Evolutionary conservation across 2,113 vertebrate genomes (phyloP).

Genomic region (Pterophyllum scalare): DNA sequence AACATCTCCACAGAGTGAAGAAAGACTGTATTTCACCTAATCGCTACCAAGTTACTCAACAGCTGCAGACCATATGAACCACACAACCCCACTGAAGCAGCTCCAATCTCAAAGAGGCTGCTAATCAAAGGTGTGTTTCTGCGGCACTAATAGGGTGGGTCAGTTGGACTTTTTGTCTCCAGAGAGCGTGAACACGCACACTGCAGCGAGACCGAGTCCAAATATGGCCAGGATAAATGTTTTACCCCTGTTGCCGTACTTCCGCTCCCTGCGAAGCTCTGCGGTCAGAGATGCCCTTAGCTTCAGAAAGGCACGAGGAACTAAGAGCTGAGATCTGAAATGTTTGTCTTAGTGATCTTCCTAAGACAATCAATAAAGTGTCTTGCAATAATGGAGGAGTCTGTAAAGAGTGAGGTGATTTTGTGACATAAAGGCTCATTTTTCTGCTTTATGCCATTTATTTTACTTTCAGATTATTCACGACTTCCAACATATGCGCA

Average conservation of each 20-base stretch:
- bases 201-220: neutral
- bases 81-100: slow-evolving; percentile 18
- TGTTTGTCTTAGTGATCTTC: neutral
- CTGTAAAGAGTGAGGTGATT: neutral
- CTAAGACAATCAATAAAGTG: neutral
- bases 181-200: neutral
- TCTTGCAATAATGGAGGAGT: neutral
- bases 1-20: slow-evolving; percentile 81
- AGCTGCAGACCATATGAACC: slow-evolving; percentile 48
- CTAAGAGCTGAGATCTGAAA: neutral
- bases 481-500: neutral
- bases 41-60: slow-evolving; percentile 77
- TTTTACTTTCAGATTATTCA: neutral
- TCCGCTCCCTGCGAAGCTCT: neutral
- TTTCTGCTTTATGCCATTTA: neutral
- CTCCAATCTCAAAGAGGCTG: neutral
- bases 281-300: neutral
- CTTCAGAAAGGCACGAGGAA: neutral
- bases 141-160: neutral
- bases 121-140: neutral
- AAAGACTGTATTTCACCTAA: slow-evolving; percentile 82
- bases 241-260: neutral
- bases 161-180: neutral
- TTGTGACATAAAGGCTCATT: neutral
- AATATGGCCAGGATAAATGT: neutral